phyloP scores from a whole-genome alignment of 1,140 invertebrate genomes.

The Manduca sexta region DNA sequence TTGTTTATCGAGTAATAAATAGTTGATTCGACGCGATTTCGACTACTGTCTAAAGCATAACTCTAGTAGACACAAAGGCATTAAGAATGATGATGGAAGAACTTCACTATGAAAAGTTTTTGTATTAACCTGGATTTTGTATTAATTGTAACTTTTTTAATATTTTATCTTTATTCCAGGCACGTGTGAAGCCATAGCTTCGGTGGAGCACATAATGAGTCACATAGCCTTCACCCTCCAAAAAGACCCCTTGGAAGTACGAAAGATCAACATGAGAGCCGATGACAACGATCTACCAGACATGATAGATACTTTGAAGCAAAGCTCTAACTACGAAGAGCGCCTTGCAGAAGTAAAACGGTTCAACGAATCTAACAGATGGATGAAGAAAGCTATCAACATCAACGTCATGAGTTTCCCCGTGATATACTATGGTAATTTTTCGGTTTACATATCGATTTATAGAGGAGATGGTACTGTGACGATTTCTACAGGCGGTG shows the following conservation, averaged over 20 bases:
- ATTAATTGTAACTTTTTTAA: neutral
- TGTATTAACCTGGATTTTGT: neutral
- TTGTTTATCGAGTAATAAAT: too few relatives aligned
- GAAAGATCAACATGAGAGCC: constrained; percentile 76
- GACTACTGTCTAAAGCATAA: too few relatives aligned
- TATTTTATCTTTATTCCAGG: constrained; percentile 30
- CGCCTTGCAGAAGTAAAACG: constrained; percentile 72
- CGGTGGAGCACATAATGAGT: constrained; percentile 88
- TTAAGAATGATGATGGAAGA: neutral
- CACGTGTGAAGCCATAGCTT: constrained; percentile 77
- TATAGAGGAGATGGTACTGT: constrained; percentile 85
- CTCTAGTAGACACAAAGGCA: too few relatives aligned
- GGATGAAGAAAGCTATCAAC: constrained; percentile 83
- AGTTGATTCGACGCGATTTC: too few relatives aligned
- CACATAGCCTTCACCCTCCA: constrained; percentile 81
- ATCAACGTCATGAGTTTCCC: constrained; percentile 79
- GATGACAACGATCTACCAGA: constrained; percentile 53
- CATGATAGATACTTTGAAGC: constrained; percentile 46
- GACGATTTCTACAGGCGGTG: constrained; percentile 82
- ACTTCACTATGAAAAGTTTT: neutral
- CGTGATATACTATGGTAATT: constrained; percentile 74
- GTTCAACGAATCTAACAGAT: constrained; percentile 82
- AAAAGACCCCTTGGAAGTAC: constrained; percentile 81
- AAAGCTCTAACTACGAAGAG: constrained; percentile 72
- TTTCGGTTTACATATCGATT: constrained; percentile 79